Evolutionary conservation across 2,797 vertebrate species (phyloP), one percentile per base, ranked within the genome.

Genomic region (Melanogrammus aeglefinus): DNA sequence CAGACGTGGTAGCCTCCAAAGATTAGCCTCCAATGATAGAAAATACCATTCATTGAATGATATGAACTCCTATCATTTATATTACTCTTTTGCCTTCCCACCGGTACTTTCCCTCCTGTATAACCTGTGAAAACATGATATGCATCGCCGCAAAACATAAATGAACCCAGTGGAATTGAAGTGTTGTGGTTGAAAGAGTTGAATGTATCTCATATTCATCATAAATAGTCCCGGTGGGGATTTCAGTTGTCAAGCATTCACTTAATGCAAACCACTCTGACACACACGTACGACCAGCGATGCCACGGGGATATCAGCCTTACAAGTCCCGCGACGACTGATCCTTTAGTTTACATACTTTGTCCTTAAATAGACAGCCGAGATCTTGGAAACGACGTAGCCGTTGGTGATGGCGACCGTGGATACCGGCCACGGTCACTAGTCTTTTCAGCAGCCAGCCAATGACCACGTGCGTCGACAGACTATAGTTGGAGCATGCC

Each of bases 401-500:
- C 75, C 31, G 27, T 47, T 47, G n/a, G n/a, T 63, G 57, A 63
- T 57, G 66, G 81, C 83, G 78, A 85, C 77, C 80, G 1, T 57
- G 6, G 77, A 86, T 78, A 77, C 74, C 44, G 77, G 57, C 57
- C 76, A 44, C 13, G 57, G 69, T 77, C 84, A 74, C 81, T 44
- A 14, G 66, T 71, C 44, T 79, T 7, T 82, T 77, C 8, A 24
- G 57, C 77, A 79, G 76, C 78, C 77, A 75, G 39, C 39, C 39
- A 41, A 41, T 0, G 81, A 7, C 75, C 63, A 9, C 66, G 73
- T 9, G 21, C 6, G 7, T 24, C 21, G 79, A 73, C 78, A 72
- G 77, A 38, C 89, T 83, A 79, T 91, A 88, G 88, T 84, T 87
- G 88, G 88, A 90, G 71, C n/a, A n/a, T 70, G 79, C 35, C 78